Evolutionary conservation across 1,140 invertebrate species (phyloP), one percentile per base, ranked within the genome.

Genomic region (Euschistus heros): DNA sequence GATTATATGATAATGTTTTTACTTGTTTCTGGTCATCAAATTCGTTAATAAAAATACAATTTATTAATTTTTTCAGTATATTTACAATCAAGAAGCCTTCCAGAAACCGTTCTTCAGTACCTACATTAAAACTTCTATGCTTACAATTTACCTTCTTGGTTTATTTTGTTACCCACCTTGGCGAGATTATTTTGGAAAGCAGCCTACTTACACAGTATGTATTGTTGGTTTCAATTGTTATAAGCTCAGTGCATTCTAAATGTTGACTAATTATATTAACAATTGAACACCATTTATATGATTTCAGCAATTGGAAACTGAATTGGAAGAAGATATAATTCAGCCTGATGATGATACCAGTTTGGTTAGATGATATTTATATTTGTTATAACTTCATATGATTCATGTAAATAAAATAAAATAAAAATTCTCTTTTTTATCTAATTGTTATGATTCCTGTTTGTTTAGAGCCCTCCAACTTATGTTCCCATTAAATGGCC

Each of bases 21-120:
- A n/a, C n/a, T n/a, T n/a, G n/a, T n/a, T n/a, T n/a, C n/a, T n/a
- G n/a, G n/a, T n/a, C n/a, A n/a, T n/a, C n/a, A n/a, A n/a, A n/a
- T n/a, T n/a, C n/a, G n/a, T n/a, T n/a, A n/a, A n/a, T n/a, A n/a
- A n/a, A n/a, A n/a, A n/a, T n/a, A 54, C 8, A 54, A 1, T 26
- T 1, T 54, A 17, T 22, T 54, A 26, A 20, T 62, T 57, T 65
- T 81, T 83, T 62, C 77, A 94, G 89, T 91, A 88, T 76, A 83
- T 93, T 59, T 92, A 91, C 72, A 81, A 84, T 69, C 81, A 89
- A 78, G 84, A 84, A 72, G 78, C 86, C 22, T 93, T 83, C 73
- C 81, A 89, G 72, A 93, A 93, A 71, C 90, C 91, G 63, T 93
- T 91, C 76, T 94, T 93, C 75, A 91, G 82, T 69, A 92, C 91